Base-by-base conservation (phyloP, 2,888 invertebrate genomes). In the Macaria liturata region DNA sequence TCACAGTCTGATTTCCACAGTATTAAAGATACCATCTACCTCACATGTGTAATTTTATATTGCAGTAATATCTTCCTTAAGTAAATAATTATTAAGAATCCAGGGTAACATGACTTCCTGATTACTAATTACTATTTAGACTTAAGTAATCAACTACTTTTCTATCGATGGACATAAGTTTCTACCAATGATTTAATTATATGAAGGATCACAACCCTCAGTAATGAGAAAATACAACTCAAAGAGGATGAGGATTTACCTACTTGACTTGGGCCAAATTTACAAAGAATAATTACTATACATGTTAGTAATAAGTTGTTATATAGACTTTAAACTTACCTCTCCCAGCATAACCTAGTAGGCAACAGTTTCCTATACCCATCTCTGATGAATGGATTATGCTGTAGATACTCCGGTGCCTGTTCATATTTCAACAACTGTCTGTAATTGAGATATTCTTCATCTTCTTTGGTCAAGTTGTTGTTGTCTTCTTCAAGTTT, bases 341-440 rank as follows among this genome's bases (percentile, higher is more conserved):
- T 98, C 92, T 97, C 97, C 82, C 97, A 90, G 78, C 98, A 98
- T 70, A 97, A 90, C 80, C 94, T 94, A n/a, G 96, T 95, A 4
- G 96, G 95, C 53, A 98, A 92, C 68, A 95, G 94, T 72, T 96
- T 96, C 74, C 98, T 93, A 82, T 98, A 98, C 8, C 98, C 98
- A 68, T 94, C 93, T 61, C 95, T 93, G 68, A 98, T 97, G 78
- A 93, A 98, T 3, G 96, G 96, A 87, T 98, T 98, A 75, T 96
- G 96, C 82, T 96, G 95, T 57, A 98, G 92, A 85, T 97, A 97
- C 57, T 93, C 93, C 4, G 98, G 97, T 49, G 98, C 97, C 75
- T 96, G 78, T 63, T 92, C 92, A 77, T 84, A 92, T 60, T 89
- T 88, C 9, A 92, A 72, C 42, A 92, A 76, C 66, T 91, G 81